A percentile compares a stretch with the other conserved stretches of the same genome.
These are phyloP conservation scores for Vollenhovia emeryi DNA, from an alignment of 1,140 invertebrate genomes.

Conservation along the genomic window DNA sequence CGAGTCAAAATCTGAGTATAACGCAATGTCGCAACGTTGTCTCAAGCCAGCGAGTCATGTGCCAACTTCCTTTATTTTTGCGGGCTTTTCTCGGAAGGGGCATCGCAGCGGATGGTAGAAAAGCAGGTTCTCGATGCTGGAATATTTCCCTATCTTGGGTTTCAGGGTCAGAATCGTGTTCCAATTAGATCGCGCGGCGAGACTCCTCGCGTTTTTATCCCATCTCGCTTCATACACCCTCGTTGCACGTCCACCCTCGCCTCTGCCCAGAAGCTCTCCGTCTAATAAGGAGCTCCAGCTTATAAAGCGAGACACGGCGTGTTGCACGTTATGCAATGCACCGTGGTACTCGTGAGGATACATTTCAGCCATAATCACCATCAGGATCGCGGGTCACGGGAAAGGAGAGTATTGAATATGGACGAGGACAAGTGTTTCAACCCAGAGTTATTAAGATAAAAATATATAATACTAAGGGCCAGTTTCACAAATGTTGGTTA, in stretches of 20 bases:
- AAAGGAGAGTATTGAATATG: constrained; percentile 31
- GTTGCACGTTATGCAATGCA: constrained; percentile 68
- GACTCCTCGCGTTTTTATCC: constrained; percentile 74
- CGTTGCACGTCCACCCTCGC: neutral
- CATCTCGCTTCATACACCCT: constrained; percentile 21
- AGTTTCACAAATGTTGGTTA: too few relatives aligned
- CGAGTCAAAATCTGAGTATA: neutral
- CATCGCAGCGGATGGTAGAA: neutral
- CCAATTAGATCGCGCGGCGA: constrained; percentile 81
- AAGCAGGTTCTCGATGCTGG: constrained; percentile 58
- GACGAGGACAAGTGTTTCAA: neutral
- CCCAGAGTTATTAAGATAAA: neutral
- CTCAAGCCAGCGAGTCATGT: neutral
- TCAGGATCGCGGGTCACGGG: constrained; percentile 55
- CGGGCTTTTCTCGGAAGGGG: constrained; percentile 8
- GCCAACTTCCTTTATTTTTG: constrained; percentile 42
- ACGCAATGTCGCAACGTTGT: neutral
- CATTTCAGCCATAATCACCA: constrained; percentile 64
- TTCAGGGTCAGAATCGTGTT: constrained; percentile 85
- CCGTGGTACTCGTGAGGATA: constrained; percentile 59
- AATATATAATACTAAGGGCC: too few relatives aligned
- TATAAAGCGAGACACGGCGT: constrained; percentile 63
- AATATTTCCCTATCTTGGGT: constrained; percentile 80
- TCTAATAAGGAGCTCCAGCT: constrained; percentile 76
- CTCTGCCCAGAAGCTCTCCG: constrained; percentile 62